Evolutionary conservation across 1,140 invertebrate genomes (phyloP), one percentile per base, ranked within the genome.

Genomic region (Limonius californicus): DNA sequence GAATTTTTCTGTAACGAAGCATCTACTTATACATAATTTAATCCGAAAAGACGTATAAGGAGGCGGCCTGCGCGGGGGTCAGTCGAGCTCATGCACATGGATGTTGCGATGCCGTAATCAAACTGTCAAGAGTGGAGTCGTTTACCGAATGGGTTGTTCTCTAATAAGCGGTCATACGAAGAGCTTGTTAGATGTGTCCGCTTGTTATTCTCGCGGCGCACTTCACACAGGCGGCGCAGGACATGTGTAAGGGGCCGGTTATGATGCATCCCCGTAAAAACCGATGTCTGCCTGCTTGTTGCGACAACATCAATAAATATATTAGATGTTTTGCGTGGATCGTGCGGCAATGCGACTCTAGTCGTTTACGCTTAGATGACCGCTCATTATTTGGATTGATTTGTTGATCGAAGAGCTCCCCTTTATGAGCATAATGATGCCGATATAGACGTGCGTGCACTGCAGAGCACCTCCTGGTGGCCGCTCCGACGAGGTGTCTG

Each of bases 331-430:
- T 63, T 63, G 62, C 43, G 20, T 56, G 42, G 53, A 56, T 59
- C 62, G 62, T 63, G 62, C 19, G 42, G 62, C 56, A 59, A 63
- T 63, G 62, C 57, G 50, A 63, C 50, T 54, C 53, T 54, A 39
- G 61, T 19, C 55, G 60, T 57, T 57, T 50, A 45, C 56, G 47
- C 55, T 62, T 62, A 62, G 56, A 57, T 57, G 57, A 47, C 57
- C 54, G 62, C 62, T 63, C 62, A 59, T 63, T 63, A 63, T 59
- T 63, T 59, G 56, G 62, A 63, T 63, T 63, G 62, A 63, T 63
- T 63, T 63, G 62, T 63, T 63, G 62, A 14, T 27, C 2, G 54
- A 8, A 12, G 45, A 50, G 45, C 45, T 50, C 45, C 19, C 45
- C 45, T 50, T 50, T 50, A 50, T 50, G 45, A 50, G 45, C 45